Evolutionary conservation across 2,888 invertebrate genomes (phyloP), one percentile per base, ranked within the genome.

Genomic region (Agrypnus murinus): DNA sequence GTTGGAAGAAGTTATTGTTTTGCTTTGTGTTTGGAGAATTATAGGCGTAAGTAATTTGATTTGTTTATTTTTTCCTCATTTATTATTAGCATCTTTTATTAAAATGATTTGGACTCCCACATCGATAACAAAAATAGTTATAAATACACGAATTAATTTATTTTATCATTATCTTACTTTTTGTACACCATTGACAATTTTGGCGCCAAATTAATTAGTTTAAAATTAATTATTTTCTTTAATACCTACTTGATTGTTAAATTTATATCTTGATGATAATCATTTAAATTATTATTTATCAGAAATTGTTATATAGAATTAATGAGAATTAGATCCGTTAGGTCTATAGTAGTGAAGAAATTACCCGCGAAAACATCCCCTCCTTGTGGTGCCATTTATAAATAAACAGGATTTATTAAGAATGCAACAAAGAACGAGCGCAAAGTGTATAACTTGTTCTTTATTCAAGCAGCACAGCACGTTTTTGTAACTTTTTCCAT

Each of bases 311-410:
- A n/a, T n/a, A n/a, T n/a, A n/a, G n/a, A n/a, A 25, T 5, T 25
- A 25, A 25, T 5, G 3, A 43, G 1, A 43, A 9, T n/a, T 48
- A 14, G 32, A 55, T 55, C 32, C 55, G 55, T 55, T 55, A 12
- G 12, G n/a, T n/a, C n/a, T n/a, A 25, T 25, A 25, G 19, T 50
- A 31, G 8, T 10, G 1, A 6, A 58, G 43, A 43, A 58, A 58
- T 19, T 58, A 19, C 58, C 57, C 58, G 58, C 58, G 58, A 58
- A 58, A 58, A 58, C 43, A n/a, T 58, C 58, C 58, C 58, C 43
- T 10, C 38, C 7, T 38, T 38, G 38, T 40, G 5, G n/a, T 17
- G 12, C 31, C 40, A 40, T 43, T 31, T 6, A 17, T 36, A 31
- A 15, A 25, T 25, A 58, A 58, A 58, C 58, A 19, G 43, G 58